Percentiles rank a stretch among this genome's conserved stretches.
phyloP scores from a whole-genome alignment of 2,113 vertebrate species.

The Bujurquina vittata region DNA sequence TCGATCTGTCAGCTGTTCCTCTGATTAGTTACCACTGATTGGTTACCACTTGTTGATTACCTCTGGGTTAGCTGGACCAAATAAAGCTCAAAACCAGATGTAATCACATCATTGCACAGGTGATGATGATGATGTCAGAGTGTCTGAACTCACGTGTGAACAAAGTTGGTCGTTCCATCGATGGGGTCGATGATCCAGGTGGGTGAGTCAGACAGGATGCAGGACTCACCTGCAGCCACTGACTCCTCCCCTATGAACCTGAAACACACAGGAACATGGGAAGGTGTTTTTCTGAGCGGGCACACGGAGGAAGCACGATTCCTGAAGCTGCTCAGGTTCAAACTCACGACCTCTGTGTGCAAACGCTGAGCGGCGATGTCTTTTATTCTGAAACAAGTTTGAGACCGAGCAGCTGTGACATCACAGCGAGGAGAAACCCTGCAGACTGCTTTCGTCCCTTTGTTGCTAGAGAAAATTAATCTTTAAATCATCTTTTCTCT shows the following conservation, averaged over 20 bases:
- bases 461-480: too few species aligned
- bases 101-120: not conserved
- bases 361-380: too few species aligned
- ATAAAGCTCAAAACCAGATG: not conserved
- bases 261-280: not conserved
- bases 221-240: conserved; percentile 90
- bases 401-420: too few species aligned
- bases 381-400: too few species aligned
- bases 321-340: not conserved
- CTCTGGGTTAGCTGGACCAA: not conserved
- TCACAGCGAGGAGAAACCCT: too few species aligned
- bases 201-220: conserved; percentile 85
- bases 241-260: conserved; percentile 99
- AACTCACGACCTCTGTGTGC: too few species aligned
- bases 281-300: not conserved
- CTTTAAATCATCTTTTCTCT: too few species aligned
- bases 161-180: conserved; percentile 98
- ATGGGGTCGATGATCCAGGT: conserved; percentile 98
- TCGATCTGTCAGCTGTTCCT: not conserved
- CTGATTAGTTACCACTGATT: not conserved
- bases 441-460: too few species aligned
- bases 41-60: not conserved
- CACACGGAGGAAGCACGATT: too few species aligned
- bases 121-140: not conserved
- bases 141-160: conserved; percentile 85